Conservation (phyloP, 2,888 invertebrate species). For the Drosophila birchii region DNA sequence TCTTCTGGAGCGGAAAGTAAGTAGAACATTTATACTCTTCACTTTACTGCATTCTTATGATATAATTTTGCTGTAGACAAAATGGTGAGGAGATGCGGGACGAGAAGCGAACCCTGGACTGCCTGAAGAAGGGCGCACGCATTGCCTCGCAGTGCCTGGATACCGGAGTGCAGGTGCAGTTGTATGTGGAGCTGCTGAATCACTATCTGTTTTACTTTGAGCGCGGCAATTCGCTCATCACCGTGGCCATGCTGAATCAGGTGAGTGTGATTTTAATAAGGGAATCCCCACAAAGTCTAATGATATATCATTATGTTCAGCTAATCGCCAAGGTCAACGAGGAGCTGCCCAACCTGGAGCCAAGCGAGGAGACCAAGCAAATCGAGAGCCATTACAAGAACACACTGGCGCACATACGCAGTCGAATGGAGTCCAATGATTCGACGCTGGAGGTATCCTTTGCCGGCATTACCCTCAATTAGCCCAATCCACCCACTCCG, state of each 20-base stretch:
- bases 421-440: constrained; percentile 86
- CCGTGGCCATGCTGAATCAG: constrained; percentile 86
- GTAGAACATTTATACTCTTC: constrained; percentile 12
- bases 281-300: not conserved
- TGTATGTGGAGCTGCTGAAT: constrained; percentile 97
- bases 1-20: constrained; percentile 97
- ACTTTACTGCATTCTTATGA: not conserved
- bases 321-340: constrained; percentile 96
- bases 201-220: constrained; percentile 97
- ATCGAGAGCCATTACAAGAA: constrained; percentile 98
- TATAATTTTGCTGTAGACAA: constrained; percentile 69
- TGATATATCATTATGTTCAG: constrained; percentile 85
- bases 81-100: constrained; percentile 90
- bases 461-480: constrained; percentile 84
- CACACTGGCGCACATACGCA: constrained; percentile 92
- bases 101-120: constrained; percentile 95
- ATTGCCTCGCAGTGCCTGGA: constrained; percentile 99
- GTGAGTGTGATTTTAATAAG: constrained; percentile 72
- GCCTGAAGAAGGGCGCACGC: constrained; percentile 96
- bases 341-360: constrained; percentile 96
- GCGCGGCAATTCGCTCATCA: constrained; percentile 90
- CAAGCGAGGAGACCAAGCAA: constrained; percentile 97
- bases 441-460: constrained; percentile 84
- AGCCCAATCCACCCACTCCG: constrained; percentile 48
- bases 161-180: constrained; percentile 96